Evolutionary conservation across 53 echinoderm and acorn worm species (phyloP), one percentile per base, ranked within the genome.

Genomic region (Hippasteria phrygiana): DNA sequence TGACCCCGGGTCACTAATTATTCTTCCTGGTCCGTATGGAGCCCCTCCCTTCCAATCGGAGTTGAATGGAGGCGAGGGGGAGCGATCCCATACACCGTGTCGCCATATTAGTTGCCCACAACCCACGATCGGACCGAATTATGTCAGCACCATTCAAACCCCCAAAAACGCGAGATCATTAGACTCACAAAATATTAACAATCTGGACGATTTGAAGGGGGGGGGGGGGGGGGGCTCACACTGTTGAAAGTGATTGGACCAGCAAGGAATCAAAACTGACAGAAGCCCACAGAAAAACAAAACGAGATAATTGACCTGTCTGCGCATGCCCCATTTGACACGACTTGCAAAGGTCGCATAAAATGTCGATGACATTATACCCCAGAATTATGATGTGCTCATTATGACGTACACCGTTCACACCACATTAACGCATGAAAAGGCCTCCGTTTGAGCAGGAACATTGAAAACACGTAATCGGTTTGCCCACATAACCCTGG

Each of bases 31-130:
- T 73, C 82, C 71, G 43, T 82, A 73, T 79, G 78, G 56, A 63
- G 82, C 90, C 82, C 90, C 90, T 90, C 90, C 90, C 90, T 81
- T 81, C 66, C 90, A 90, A 90, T 90, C 82, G 81, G 22, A 34
- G n/a, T 27, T 82, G 74, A 90, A 90, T 43, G 62, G 90, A 73
- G 62, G 32, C 73, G 40, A 14, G 22, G 27, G 50, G 48, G 41
- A 33, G 82, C 64, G 20, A 65, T 65, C 82, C 64, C 42, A 78
- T 62, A 43, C 63, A 81, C 46, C 43, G 43, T 81, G 81, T 81
- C 81, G 69, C 70, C 71, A 71, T 85, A 70, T 50, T 46, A 36
- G 36, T 46, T 33, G 38, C 35, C 85, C 69, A 69, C 70, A 71
- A 67, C 85, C 36, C 53, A 50, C 66, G n/a, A 85, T 85, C 71